Percentiles rank a stretch among this genome's conserved stretches.
phyloP scores from a whole-genome alignment of 2,113 vertebrate species.

The Alces alces region DNA sequence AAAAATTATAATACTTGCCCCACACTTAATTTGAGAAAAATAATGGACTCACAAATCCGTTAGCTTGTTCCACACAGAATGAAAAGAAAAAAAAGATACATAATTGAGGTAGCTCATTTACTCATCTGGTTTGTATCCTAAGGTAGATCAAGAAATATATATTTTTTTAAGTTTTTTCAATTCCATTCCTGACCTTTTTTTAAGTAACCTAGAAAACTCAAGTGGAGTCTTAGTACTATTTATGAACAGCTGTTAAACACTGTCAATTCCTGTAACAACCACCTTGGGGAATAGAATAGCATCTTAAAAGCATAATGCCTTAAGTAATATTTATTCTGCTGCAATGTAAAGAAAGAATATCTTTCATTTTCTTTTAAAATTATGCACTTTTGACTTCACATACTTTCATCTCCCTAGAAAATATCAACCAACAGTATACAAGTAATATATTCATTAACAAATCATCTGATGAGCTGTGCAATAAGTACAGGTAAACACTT shows the following conservation, averaged over 20 bases:
- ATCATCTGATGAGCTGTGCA: background rate
- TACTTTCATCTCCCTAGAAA: background rate
- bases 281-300: constrained; percentile 80
- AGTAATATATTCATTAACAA: constrained; percentile 37
- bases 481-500: background rate
- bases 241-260: constrained; percentile 55
- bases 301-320: constrained; percentile 72
- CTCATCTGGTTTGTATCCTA: constrained; percentile 45
- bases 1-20: constrained; percentile 45
- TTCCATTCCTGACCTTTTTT: background rate
- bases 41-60: background rate
- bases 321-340: constrained; percentile 81
- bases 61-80: constrained; percentile 47
- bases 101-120: constrained; percentile 55
- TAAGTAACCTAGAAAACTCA: constrained; percentile 47
- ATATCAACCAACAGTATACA: background rate
- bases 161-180: background rate
- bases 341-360: constrained; percentile 72
- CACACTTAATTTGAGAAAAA: constrained; percentile 48
- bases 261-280: constrained; percentile 74
- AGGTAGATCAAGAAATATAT: constrained; percentile 49
- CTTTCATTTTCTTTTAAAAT: constrained; percentile 76
- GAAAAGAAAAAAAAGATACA: background rate
- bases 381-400: constrained; percentile 52
- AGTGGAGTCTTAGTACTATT: constrained; percentile 38